Evolutionary conservation across 2,888 invertebrate genomes (phyloP), one percentile per base, ranked within the genome.

Genomic region (Taenaris catops): DNA sequence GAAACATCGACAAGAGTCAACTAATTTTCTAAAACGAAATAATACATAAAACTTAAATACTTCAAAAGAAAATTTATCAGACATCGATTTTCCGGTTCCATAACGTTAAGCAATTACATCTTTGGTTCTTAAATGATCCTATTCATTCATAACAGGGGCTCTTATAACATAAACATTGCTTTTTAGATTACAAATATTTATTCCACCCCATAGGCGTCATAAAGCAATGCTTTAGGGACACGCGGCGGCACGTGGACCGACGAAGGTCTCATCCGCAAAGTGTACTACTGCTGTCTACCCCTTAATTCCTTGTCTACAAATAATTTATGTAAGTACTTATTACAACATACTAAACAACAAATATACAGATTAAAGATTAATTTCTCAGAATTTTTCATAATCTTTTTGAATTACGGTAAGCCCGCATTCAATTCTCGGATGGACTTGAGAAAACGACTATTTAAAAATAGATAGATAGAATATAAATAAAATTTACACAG

Each of bases 121-220:
- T 33, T 41, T 46, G 38, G 39, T 43, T 42, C 43, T 31, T 46
- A 50, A 53, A 52, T 49, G 41, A 42, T 53, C 44, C 49, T 51
- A 64, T 62, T 63, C 52, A 59, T 53, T 50, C 39, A 41, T 49
- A 61, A 56, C 46, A 52, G 49, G 59, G 56, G 49, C 55, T 59
- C 55, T 53, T 44, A 52, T 53, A 55, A 51, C 53, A 53, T 58
- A 65, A 68, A 68, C 64, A 70, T 63, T 53, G 60, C 56, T 63
- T 69, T 69, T 62, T 52, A 51, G 54, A 70, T 52, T 47, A 50
- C 69, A 75, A 80, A 79, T 78, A 79, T 80, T 80, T 58, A 55
- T 58, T 58, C 51, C 50, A 52, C 53, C 49, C 55, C 39, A 55
- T 48, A 46, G 47, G 46, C 52, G 43, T 45, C 48, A 45, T 46